Percentiles rank a stretch among this genome's conserved stretches.
These are phyloP conservation scores for Melanostoma mellinum DNA, from an alignment of 2,888 invertebrate species.

Conservation along the genomic window DNA sequence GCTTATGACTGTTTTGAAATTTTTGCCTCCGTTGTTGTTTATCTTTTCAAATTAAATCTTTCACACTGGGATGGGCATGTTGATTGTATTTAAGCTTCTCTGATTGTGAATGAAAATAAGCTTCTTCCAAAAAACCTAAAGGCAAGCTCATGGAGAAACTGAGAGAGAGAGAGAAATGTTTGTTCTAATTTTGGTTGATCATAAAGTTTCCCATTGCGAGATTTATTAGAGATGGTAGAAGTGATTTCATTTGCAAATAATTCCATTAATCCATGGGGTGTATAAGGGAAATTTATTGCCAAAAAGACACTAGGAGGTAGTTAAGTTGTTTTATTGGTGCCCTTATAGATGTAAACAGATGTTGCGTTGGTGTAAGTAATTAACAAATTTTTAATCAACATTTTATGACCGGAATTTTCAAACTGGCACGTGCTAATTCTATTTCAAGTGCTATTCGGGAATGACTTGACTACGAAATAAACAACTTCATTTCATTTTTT, in stretches of 20 bases:
- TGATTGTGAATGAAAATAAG: slow-evolving; percentile 14
- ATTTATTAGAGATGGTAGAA: slow-evolving; percentile 6
- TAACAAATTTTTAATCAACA: not conserved
- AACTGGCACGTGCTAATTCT: not conserved
- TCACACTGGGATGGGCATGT: slow-evolving; percentile 3
- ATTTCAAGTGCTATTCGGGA: not conserved
- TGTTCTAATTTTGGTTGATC: slow-evolving; percentile 18
- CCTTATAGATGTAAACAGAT: not conserved
- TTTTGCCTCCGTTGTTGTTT: slow-evolving; percentile 38
- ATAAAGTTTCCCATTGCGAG: slow-evolving; percentile 17
- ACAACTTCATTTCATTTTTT: not conserved
- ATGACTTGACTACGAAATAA: not conserved
- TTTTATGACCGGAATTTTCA: not conserved
- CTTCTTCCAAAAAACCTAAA: not conserved
- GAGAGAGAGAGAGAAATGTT: slow-evolving; percentile 1
- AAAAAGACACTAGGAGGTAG: slow-evolving; percentile 28
- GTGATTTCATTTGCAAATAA: slow-evolving; percentile 48
- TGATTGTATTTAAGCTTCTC: slow-evolving; percentile 16
- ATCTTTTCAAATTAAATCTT: slow-evolving; percentile 42
- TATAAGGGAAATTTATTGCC: slow-evolving; percentile 39
- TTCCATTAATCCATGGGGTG: slow-evolving; percentile 44
- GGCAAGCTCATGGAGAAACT: not conserved
- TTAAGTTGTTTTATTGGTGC: slow-evolving; percentile 22
- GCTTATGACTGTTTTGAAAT: slow-evolving; percentile 22
- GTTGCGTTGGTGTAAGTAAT: not conserved